These are phyloP conservation scores for Clarias fuscus DNA, from an alignment of 2,797 vertebrate genomes.

Conservation along the genomic window DNA sequence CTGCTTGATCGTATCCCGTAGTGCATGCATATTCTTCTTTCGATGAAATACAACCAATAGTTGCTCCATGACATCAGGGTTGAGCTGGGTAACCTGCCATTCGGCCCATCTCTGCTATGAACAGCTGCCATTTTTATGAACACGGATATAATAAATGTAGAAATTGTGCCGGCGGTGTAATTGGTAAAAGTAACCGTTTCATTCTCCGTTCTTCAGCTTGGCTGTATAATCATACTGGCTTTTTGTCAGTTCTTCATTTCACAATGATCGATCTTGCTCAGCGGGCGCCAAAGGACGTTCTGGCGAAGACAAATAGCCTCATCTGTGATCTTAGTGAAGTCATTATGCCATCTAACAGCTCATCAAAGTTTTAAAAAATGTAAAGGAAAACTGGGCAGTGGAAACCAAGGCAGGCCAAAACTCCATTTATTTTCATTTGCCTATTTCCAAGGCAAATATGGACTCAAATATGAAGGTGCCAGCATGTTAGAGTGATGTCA, in stretches of 20 bases:
- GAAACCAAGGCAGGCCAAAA: not conserved
- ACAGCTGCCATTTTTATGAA: conserved; percentile 9
- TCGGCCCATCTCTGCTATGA: not conserved
- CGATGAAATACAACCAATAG: not conserved
- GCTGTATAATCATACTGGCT: conserved; percentile 43
- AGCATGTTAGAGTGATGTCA: not conserved
- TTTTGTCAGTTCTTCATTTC: conserved; percentile 67
- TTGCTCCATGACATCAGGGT: not conserved
- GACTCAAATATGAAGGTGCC: not conserved
- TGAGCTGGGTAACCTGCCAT: not conserved
- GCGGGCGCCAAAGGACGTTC: conserved; percentile 70
- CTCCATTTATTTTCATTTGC: not conserved
- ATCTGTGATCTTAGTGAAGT: conserved; percentile 71
- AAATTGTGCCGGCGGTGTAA: conserved; percentile 1
- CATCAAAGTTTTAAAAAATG: conserved; percentile 39
- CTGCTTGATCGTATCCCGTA: conserved; percentile 12
- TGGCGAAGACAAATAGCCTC: conserved; percentile 72
- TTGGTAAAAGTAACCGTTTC: conserved; percentile 23
- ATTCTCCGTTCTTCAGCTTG: conserved; percentile 21
- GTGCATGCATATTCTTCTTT: not conserved
- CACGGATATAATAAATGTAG: conserved; percentile 26
- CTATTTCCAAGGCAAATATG: not conserved
- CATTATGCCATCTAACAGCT: conserved; percentile 59
- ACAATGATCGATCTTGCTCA: conserved; percentile 62
- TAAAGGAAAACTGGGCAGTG: conserved; percentile 4